phyloP scores from a whole-genome alignment of 2,113 vertebrate genomes.

The Dolichallabes microphthalmus region DNA sequence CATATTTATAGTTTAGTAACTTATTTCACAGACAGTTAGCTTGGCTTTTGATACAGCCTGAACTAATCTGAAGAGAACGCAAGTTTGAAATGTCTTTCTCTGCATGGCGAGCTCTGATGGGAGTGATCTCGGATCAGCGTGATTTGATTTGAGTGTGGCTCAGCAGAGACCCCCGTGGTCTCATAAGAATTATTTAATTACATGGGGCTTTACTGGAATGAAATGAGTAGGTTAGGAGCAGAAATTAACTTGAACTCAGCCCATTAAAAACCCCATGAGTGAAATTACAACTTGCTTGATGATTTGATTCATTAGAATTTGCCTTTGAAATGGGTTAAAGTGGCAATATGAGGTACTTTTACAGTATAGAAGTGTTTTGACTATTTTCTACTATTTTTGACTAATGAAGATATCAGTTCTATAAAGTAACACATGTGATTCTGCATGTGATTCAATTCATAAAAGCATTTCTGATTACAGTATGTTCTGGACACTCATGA shows the following conservation, averaged over 20 bases:
- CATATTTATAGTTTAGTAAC: not conserved
- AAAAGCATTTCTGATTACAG: not conserved
- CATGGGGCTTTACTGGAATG: not conserved
- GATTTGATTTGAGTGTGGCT: not conserved
- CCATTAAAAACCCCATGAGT: not conserved
- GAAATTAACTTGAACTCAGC: not conserved
- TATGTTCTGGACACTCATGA: not conserved
- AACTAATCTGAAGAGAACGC: not conserved
- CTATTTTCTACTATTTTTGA: not conserved
- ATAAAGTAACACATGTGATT: not conserved
- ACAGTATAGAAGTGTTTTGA: too few species aligned
- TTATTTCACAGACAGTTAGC: conserved; percentile 4
- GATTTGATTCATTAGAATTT: not conserved
- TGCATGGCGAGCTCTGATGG: not conserved
- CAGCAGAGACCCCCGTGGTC: not conserved
- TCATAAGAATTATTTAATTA: not conserved
- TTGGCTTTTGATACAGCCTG: not conserved
- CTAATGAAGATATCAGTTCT: not conserved
- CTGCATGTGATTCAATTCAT: not conserved
- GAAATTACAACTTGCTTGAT: not conserved
- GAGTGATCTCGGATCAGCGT: not conserved
- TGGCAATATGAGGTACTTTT: not conserved
- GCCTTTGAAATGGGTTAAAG: not conserved
- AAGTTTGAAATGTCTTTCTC: not conserved
- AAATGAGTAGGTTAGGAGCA: too few species aligned